Percentiles rank a stretch among this genome's conserved stretches.
These are phyloP conservation scores for Standfussiana lucernea DNA, from an alignment of 2,888 invertebrate genomes.

Conservation along the genomic window DNA sequence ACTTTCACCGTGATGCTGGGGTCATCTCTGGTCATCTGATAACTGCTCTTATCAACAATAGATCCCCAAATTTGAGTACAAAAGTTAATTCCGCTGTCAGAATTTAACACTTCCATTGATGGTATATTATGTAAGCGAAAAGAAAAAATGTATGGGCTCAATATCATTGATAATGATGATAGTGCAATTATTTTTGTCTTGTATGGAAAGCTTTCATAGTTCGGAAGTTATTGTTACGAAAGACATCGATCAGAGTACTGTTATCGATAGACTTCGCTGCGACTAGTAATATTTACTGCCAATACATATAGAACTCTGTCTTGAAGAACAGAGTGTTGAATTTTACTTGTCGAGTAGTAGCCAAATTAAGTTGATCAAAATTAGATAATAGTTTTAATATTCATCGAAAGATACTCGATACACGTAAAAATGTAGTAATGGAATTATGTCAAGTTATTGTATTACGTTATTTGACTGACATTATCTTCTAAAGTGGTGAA, in stretches of 20 bases:
- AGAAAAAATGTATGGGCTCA: conserved; percentile 14
- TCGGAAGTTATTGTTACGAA: conserved; percentile 54
- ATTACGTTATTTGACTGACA: conserved; percentile 14
- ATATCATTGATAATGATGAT: conserved; percentile 35
- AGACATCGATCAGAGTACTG: conserved; percentile 39
- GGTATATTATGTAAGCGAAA: conserved; percentile 39
- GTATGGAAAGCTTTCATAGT: conserved; percentile 53
- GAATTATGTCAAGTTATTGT: conserved; percentile 38
- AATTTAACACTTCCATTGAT: conserved; percentile 21
- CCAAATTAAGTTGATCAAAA: conserved; percentile 23
- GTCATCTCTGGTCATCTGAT: conserved; percentile 81
- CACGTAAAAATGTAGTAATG: conserved; percentile 15
- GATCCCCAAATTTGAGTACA: conserved; percentile 58
- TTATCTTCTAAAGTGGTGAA: conserved; percentile 33
- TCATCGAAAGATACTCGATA: conserved; percentile 48
- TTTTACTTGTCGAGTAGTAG: not conserved
- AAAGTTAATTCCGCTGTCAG: conserved; percentile 34
- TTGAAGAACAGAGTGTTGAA: accelerated
- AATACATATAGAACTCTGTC: conserved; percentile 7
- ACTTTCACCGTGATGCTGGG: conserved; percentile 83
- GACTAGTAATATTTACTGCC: too few relatives aligned
- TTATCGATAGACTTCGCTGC: conserved; percentile 29
- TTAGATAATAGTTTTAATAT: conserved; percentile 52
- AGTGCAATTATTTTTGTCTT: conserved; percentile 19
- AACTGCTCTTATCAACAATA: conserved; percentile 82